These are phyloP conservation scores for Silurus asotus DNA, from an alignment of 2,113 vertebrate genomes.

Conservation along the genomic window DNA sequence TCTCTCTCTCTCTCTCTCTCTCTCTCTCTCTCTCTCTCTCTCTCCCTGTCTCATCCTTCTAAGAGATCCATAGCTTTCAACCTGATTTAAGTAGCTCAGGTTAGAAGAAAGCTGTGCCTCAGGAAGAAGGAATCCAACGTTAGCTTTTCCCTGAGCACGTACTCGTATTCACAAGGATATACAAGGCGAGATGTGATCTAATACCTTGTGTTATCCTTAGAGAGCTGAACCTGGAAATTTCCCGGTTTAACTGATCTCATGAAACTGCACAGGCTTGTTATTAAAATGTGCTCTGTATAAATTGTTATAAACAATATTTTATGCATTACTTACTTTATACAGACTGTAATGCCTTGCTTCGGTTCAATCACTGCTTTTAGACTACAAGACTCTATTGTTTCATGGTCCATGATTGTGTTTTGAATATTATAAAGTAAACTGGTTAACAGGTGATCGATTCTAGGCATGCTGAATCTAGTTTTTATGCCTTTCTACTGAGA, in stretches of 20 bases:
- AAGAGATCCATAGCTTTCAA: background rate
- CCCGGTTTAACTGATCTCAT: constrained; percentile 1
- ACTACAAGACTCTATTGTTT: background rate
- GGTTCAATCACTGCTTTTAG: background rate
- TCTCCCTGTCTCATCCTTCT: background rate
- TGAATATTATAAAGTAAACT: background rate
- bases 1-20: background rate
- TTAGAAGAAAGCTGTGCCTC: background rate
- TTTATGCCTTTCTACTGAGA: background rate
- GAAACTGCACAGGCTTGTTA: background rate
- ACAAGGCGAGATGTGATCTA: background rate
- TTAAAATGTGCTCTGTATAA: background rate
- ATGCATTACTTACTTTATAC: background rate
- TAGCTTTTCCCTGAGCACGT: background rate
- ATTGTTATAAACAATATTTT: background rate
- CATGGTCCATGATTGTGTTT: background rate
- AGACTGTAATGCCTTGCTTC: background rate
- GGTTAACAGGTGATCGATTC: background rate
- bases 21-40: background rate
- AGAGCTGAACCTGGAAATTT: background rate
- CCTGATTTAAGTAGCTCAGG: constrained; percentile 19
- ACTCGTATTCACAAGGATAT: background rate
- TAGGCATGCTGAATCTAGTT: background rate
- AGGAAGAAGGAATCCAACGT: background rate
- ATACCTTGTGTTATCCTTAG: background rate